These are phyloP conservation scores for Zaprionus lineosus DNA, from an alignment of 2,888 invertebrate species.

Conservation along the genomic window DNA sequence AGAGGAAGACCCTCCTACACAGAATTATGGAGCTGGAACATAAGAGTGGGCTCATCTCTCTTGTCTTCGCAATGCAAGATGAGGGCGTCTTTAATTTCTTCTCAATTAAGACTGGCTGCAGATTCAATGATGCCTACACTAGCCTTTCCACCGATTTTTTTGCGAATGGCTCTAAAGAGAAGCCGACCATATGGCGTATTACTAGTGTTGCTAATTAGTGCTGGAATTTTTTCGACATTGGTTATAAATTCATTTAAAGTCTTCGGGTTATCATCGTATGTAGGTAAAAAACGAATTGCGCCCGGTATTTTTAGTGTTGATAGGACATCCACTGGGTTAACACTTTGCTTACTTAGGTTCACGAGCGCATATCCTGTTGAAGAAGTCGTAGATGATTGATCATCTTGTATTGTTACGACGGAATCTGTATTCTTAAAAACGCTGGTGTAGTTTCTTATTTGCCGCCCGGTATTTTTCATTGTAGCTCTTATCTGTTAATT, in stretches of 20 bases:
- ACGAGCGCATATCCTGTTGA: constrained; percentile 3
- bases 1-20: not conserved
- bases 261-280: constrained; percentile 21
- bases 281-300: constrained; percentile 11
- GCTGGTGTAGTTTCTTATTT: constrained; percentile 5
- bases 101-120: constrained; percentile 10
- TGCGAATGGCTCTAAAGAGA: constrained; percentile 9
- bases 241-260: constrained; percentile 17
- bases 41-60: constrained; percentile 22
- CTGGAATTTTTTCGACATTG: constrained; percentile 11
- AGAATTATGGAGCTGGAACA: constrained; percentile 5
- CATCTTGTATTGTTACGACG: constrained; percentile 10
- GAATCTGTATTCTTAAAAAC: constrained; percentile 3
- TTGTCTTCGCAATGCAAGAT: constrained; percentile 9
- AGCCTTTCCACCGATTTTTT: constrained; percentile 13
- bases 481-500: constrained; percentile 4
- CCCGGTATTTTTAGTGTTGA: constrained; percentile 15
- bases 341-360: constrained; percentile 10
- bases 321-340: constrained; percentile 11
- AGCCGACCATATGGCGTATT: constrained; percentile 4
- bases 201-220: constrained; percentile 7
- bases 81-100: constrained; percentile 15
- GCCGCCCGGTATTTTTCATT: constrained; percentile 6
- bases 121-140: constrained; percentile 1
- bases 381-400: constrained; percentile 8